These are phyloP conservation scores for Trichechus manatus DNA, from an alignment of 2,113 vertebrate species.

Conservation along the genomic window DNA sequence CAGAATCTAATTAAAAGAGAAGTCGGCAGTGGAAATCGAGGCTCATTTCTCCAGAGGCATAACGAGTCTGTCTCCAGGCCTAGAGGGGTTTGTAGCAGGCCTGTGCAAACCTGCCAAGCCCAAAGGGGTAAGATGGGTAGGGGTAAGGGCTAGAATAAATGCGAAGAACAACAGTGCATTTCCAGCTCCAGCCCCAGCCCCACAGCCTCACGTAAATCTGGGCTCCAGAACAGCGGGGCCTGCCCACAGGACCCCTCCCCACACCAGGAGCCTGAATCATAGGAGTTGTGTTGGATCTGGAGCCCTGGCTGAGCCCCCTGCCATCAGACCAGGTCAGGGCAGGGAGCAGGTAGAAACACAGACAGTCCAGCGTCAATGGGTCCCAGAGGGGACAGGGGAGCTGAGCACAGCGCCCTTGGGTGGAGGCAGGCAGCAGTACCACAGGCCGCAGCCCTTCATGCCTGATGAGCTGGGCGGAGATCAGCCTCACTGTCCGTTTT, in stretches of 20 bases:
- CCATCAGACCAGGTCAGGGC: neutral
- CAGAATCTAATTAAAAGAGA: slow-evolving; percentile 34
- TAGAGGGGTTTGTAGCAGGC: neutral
- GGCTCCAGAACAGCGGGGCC: neutral
- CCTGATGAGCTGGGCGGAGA: neutral
- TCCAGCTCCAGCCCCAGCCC: neutral
- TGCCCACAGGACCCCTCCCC: neutral
- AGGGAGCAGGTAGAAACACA: neutral
- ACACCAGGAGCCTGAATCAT: accelerated
- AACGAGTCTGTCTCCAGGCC: neutral
- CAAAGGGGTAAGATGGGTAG: accelerated
- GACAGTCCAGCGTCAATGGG: accelerated
- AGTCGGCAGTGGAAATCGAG: neutral
- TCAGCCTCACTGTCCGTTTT: accelerated
- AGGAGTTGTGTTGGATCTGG: neutral
- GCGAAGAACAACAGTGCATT: accelerated
- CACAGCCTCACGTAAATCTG: accelerated
- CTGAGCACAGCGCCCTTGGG: neutral
- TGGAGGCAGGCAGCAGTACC: accelerated
- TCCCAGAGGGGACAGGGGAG: no score
- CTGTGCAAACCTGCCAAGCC: neutral
- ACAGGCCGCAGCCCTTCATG: neutral
- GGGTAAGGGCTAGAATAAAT: accelerated
- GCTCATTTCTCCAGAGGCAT: slow-evolving; percentile 51
- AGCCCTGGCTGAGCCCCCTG: neutral